Evolutionary conservation across 35 echinoderm and acorn worm species (phyloP).

Genomic region (Acanthaster planci): DNA sequence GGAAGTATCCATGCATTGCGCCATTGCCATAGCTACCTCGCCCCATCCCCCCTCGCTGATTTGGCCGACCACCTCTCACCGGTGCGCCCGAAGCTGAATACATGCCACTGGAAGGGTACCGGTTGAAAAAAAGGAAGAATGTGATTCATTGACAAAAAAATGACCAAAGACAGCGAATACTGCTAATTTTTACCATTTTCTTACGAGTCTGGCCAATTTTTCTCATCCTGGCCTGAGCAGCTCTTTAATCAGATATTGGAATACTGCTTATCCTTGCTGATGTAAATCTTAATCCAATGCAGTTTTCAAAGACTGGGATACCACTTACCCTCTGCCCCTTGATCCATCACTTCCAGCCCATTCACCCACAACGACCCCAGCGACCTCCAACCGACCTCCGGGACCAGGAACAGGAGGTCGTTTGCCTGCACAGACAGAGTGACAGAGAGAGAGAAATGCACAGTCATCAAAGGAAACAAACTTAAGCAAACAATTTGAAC

Average conservation of each 20-base stretch:
- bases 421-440: constrained; percentile 58
- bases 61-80: constrained; percentile 12
- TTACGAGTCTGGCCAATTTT: constrained; percentile 1
- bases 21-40: constrained; percentile 34
- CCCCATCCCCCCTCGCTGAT: not conserved
- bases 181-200: too few species aligned
- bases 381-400: constrained; percentile 90
- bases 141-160: not conserved
- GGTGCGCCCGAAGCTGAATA: constrained; percentile 12
- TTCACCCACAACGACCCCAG: constrained; percentile 89
- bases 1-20: not conserved
- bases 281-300: not conserved
- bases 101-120: not conserved
- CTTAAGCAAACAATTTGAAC: not conserved
- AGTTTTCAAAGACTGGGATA: not conserved
- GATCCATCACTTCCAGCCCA: constrained; percentile 93
- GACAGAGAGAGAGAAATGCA: not conserved
- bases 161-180: not conserved
- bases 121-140: not conserved
- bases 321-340: constrained; percentile 76
- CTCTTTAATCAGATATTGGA: not conserved
- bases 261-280: too few species aligned
- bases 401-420: constrained; percentile 58
- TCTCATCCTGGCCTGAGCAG: not conserved
- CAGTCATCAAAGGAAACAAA: not conserved